Percentiles rank a stretch among this genome's conserved stretches.
phyloP scores from a whole-genome alignment of 2,888 invertebrate genomes.

The Drosophila gaucha region DNA sequence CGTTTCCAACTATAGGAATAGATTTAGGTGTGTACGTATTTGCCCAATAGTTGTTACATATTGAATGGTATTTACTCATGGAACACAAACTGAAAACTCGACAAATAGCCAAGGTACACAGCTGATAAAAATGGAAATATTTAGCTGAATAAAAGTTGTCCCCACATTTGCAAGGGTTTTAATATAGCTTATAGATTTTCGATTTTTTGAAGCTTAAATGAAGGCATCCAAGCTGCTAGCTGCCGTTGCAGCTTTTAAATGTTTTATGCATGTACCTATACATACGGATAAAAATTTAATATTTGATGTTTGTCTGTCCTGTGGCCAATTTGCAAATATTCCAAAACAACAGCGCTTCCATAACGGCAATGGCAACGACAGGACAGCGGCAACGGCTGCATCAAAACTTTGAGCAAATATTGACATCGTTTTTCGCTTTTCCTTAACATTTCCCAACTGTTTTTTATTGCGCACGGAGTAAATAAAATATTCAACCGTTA shows the following conservation, averaged over 20 bases:
- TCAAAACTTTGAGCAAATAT: slow-evolving; percentile 65
- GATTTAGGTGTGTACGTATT: too few species aligned
- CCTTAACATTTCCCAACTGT: slow-evolving; percentile 8
- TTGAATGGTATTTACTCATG: too few species aligned
- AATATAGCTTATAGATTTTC: background rate
- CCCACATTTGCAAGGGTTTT: background rate
- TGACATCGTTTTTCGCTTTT: slow-evolving; percentile 50
- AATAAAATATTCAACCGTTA: slow-evolving; percentile 59
- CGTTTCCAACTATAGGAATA: too few species aligned
- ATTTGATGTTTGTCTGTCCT: slow-evolving; percentile 42
- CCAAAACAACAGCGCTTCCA: slow-evolving; percentile 27
- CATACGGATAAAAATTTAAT: slow-evolving; percentile 29
- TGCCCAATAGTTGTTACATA: too few species aligned
- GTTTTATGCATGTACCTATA: slow-evolving; percentile 1
- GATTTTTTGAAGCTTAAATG: too few species aligned
- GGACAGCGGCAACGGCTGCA: slow-evolving; percentile 24
- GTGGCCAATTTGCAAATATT: slow-evolving; percentile 37
- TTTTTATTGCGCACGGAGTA: slow-evolving; percentile 33
- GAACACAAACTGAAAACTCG: too few species aligned
- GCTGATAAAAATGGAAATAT: too few species aligned
- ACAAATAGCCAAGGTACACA: background rate
- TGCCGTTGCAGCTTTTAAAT: background rate
- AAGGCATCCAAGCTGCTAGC: background rate
- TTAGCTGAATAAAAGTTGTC: too few species aligned
- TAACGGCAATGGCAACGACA: slow-evolving; percentile 20